Evolutionary conservation across 1,140 invertebrate genomes (phyloP), one percentile per base, ranked within the genome.

Genomic region (Chironomus striatipennis): DNA sequence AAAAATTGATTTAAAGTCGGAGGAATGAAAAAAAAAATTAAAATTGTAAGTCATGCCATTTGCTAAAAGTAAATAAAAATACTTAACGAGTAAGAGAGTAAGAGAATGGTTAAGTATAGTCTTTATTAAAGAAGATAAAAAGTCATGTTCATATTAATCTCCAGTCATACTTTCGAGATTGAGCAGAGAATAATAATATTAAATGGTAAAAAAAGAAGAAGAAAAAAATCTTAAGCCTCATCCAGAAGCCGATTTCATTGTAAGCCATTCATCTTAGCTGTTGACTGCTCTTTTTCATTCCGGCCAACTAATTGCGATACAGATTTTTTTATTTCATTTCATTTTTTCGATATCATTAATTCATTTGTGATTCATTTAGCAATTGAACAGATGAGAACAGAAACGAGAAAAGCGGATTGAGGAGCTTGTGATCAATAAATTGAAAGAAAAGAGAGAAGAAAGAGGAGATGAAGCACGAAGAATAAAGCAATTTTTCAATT

Each of bases 91-190:
- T 34, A 34, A 34, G 24, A 34, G 24, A 34, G 24, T 5, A 34
- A 34, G 24, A 34, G 24, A 57, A 47, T 7, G 8, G 12, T 15
- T n/a, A 15, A 12, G 12, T 57, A 57, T 57, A 57, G 12, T n/a
- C n/a, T 57, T 57, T 57, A 57, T 57, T 57, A 57, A 57, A 57
- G 12, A n/a, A 57, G 47, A 57, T 57, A 57, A 57, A 57, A 57
- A 57, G 47, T 57, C 47, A 57, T 57, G 47, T 57, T 57, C 47
- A 57, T 57, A 57, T 57, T 57, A 57, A 57, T 57, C 47, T 57
- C 47, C 47, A 57, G 47, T 57, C 47, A 57, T 57, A 57, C 47
- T 57, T 34, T 34, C 24, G 24, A 34, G 24, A 34, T 34, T 34
- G 24, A 34, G 24, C 24, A 34, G 24, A 34, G 24, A 34, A 34